These are phyloP conservation scores for Aphaenogaster ashmeadi DNA, from an alignment of 1,140 invertebrate genomes.

Conservation along the genomic window DNA sequence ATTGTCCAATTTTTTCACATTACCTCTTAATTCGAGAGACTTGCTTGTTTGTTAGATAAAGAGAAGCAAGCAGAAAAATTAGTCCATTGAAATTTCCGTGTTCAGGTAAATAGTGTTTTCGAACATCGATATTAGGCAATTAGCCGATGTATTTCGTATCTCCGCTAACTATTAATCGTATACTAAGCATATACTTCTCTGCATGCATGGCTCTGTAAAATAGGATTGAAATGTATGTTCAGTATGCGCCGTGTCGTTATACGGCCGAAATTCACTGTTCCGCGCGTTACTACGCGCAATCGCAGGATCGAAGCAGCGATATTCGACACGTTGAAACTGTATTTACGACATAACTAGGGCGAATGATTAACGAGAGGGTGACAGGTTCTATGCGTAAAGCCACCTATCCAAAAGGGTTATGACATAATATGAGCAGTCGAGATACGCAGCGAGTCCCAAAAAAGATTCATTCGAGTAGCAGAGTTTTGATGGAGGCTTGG, in stretches of 20 bases:
- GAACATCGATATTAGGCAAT: neutral
- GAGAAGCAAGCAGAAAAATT: neutral
- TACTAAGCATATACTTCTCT: constrained; percentile 57
- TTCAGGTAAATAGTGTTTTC: neutral
- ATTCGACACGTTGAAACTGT: constrained; percentile 32
- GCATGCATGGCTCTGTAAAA: constrained; percentile 66
- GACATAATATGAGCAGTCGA: constrained; percentile 51
- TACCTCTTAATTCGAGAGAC: neutral
- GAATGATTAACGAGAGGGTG: constrained; percentile 45
- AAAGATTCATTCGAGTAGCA: constrained; percentile 32
- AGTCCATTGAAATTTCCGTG: neutral
- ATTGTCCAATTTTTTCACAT: constrained; percentile 7
- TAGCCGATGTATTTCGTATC: constrained; percentile 67
- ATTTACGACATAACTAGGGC: constrained; percentile 35
- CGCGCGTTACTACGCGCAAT: constrained; percentile 49
- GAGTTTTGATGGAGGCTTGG: neutral
- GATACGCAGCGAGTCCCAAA: constrained; percentile 48
- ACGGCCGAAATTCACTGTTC: constrained; percentile 35
- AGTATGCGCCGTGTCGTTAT: constrained; percentile 26
- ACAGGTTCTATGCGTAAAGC: constrained; percentile 58
- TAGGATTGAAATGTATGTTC: constrained; percentile 25
- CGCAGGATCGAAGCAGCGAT: constrained; percentile 15
- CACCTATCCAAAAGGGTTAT: constrained; percentile 54
- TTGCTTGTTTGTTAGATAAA: neutral
- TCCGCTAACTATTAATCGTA: constrained; percentile 55